Evolutionary conservation across 1,140 invertebrate genomes (phyloP).

Genomic region (Littorina saxatilis): DNA sequence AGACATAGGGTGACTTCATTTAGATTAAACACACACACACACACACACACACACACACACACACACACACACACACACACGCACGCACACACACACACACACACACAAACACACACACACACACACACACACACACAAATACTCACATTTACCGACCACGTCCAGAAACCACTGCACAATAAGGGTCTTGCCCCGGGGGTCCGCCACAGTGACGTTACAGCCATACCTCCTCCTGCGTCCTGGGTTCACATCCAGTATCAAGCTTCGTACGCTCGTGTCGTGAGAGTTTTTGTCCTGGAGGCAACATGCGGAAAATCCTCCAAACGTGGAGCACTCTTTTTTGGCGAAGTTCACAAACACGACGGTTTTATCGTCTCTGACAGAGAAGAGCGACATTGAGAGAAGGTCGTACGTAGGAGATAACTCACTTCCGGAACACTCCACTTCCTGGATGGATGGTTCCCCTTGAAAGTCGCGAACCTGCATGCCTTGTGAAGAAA

Average conservation of each 20-base stretch:
- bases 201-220: conserved; percentile 15
- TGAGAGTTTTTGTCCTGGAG: neutral
- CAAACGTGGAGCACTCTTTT: conserved; percentile 12
- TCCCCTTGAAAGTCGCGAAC: conserved; percentile 11
- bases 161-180: neutral
- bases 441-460: neutral
- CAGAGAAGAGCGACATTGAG: neutral
- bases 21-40: too few relatives aligned
- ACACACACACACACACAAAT: too few relatives aligned
- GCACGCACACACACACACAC: too few relatives aligned
- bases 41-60: too few relatives aligned
- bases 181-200: neutral
- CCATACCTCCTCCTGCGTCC: neutral
- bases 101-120: too few relatives aligned
- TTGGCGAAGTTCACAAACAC: conserved; percentile 32
- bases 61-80: too few relatives aligned
- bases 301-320: conserved; percentile 12
- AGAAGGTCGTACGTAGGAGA: conserved; percentile 15
- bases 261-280: neutral
- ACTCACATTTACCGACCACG: conserved; percentile 16
- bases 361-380: neutral
- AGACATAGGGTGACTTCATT: too few relatives aligned
- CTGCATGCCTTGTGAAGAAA: neutral
- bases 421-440: conserved; percentile 4
- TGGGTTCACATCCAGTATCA: neutral